Base-by-base conservation (phyloP, 1,140 invertebrate genomes). In the Chymomyza costata region DNA sequence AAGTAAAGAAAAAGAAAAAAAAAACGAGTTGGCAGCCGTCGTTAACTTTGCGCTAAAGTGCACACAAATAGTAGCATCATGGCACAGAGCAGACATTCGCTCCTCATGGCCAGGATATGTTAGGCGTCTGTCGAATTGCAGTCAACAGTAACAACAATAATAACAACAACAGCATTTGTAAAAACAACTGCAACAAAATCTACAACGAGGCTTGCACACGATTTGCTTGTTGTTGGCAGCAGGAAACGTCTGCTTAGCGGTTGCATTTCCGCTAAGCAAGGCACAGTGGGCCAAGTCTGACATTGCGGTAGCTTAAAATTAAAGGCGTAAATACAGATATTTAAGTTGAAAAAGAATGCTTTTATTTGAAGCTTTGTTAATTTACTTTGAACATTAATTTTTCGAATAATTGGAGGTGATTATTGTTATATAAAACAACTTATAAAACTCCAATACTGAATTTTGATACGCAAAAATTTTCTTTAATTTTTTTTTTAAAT, bases 241-340 rank as follows among this genome's bases (percentile, higher is more conserved):
- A 32, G 52, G 52, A 65, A 65, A 50, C 38, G 45, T 62, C 58
- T 65, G 65, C 63, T 63, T 66, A 66, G 58, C 63, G 63, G 63
- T 55, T 58, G 53, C 63, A 62, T 58, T 58, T 66, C 58, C 63
- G 53, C 38, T 39, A 45, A 35, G n/a, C n/a, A n/a, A n/a, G n/a
- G n/a, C n/a, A n/a, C n/a, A n/a, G n/a, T n/a, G n/a, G n/a, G n/a
- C n/a, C n/a, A n/a, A n/a, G n/a, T n/a, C n/a, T n/a, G n/a, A n/a
- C n/a, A n/a, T n/a, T n/a, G n/a, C n/a, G n/a, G n/a, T n/a, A n/a
- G n/a, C n/a, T n/a, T n/a, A n/a, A n/a, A n/a, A n/a, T n/a, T n/a
- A n/a, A n/a, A n/a, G n/a, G n/a, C n/a, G n/a, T n/a, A n/a, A n/a
- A n/a, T n/a, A n/a, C n/a, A n/a, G n/a, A n/a, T n/a, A n/a, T n/a